A percentile compares a stretch with the other conserved stretches of the same genome.
phyloP scores from a whole-genome alignment of 2,113 vertebrate species.

The Sturnus vulgaris region DNA sequence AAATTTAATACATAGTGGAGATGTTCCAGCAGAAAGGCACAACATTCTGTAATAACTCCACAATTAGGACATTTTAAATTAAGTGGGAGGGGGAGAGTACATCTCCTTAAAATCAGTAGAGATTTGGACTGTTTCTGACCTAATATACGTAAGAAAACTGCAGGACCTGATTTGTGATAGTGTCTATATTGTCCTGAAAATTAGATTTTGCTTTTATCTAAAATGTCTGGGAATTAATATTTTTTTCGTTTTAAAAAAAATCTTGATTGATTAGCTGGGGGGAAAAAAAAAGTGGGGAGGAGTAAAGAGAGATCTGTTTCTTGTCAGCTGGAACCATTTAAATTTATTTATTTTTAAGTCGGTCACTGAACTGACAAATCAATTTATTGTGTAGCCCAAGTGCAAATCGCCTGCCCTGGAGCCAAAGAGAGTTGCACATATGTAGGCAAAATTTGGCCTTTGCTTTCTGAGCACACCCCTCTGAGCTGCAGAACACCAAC shows the following conservation, averaged over 20 bases:
- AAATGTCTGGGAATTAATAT: not conserved
- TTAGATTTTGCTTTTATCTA: not conserved
- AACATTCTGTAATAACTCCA: not conserved
- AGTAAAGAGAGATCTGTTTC: not conserved
- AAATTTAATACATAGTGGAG: not conserved
- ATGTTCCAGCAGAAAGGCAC: not conserved
- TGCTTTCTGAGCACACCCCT: not conserved
- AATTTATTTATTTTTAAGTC: conserved; percentile 18
- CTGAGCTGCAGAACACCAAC: not conserved
- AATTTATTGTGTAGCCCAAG: not conserved
- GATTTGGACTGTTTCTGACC: not conserved
- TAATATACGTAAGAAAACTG: not conserved
- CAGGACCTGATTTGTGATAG: not conserved
- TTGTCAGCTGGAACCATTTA: not conserved
- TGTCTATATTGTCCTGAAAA: not conserved
- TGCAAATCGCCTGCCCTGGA: not conserved
- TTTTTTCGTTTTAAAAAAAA: not conserved
- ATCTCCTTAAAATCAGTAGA: not conserved
- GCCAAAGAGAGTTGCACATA: not conserved
- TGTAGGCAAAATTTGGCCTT: not conserved
- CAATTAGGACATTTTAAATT: not conserved
- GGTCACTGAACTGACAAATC: conserved; percentile 16
- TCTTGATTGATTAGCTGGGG: not conserved
- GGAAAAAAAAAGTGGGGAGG: not conserved
- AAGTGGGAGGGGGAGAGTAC: accelerated